Base-by-base conservation (phyloP, 2,113 vertebrate species). In the Ciconia stormi region DNA sequence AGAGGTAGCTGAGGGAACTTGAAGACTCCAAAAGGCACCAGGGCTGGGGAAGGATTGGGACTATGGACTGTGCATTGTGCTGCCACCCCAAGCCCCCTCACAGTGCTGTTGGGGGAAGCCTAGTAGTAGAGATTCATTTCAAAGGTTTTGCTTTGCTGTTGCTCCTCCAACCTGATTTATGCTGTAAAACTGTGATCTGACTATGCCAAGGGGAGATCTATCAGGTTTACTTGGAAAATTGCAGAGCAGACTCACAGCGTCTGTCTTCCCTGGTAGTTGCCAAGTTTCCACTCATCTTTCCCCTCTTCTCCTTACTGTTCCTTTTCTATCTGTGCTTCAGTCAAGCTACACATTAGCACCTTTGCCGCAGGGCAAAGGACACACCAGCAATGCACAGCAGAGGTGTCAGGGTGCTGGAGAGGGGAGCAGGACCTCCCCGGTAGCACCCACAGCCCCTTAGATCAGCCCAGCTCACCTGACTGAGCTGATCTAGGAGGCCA, bases 381-480 rank as follows among this genome's bases (percentile, higher is more conserved):
- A 93, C 13, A 58, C 5, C 14, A 40, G 15, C 38, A 55, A 26
- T 8, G n/a, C 18, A 46, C 53, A 78, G 17, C 55, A 84, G 63
- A 78, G 30, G 21, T 55, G 44, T 34, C 69, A 72, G 47, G 16
- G 18, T 69, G n/a, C 36, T 69, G 49, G 32, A 69, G 19, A 30
- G 8, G 19, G 32, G 11, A 78, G 32, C 44, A 65, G 49, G 6
- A 55, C 49, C 9, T 67, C 12, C 46, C 17, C 2, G 2, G 70
- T 72, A 55, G 40, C 34, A 66, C 15, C 47, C 46, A 58, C 0
- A 0, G 27, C 10, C 18, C n/a, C 32, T 73, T 59, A 44, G 29
- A 42, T n/a, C 36, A 55, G 14, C 13, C 42, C 52, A 76, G 40
- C 20, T 86, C 63, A 40, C 46, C 27, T 55, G 34, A n/a, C 15